These are phyloP conservation scores for Sinocyclocheilus maitianheensis DNA, from an alignment of 2,113 vertebrate genomes.

Conservation along the genomic window DNA sequence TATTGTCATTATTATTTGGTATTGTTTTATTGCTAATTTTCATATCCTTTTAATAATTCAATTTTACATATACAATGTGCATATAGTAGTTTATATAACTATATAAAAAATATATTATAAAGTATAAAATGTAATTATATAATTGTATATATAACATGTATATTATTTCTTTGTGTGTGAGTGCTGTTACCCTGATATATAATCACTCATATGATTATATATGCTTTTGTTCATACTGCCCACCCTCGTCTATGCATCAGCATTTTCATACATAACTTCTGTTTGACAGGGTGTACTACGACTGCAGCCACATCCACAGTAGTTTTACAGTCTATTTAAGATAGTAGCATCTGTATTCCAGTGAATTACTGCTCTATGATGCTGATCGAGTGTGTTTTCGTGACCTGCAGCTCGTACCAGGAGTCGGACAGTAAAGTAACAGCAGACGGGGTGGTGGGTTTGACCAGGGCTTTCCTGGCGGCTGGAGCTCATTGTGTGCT, in stretches of 20 bases:
- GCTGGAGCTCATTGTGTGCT: conserved; percentile 92
- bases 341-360: conserved; percentile 17
- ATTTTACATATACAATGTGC: too few species aligned
- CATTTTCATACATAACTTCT: not conserved
- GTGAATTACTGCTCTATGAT: not conserved
- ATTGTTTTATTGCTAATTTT: too few species aligned
- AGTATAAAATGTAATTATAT: too few species aligned
- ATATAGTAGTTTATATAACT: too few species aligned
- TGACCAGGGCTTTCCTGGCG: conserved; percentile 90
- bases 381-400: not conserved
- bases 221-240: not conserved
- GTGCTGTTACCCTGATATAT: not conserved
- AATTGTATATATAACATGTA: too few species aligned
- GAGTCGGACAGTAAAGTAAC: conserved; percentile 87
- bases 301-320: conserved; percentile 6
- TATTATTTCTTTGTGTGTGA: too few species aligned
- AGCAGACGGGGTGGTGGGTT: conserved; percentile 86
- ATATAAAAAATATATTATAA: too few species aligned
- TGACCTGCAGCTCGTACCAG: conserved; percentile 77
- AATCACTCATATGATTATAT: not conserved
- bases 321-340: conserved; percentile 25
- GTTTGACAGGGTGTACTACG: not conserved
- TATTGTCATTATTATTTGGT: too few species aligned
- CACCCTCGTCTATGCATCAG: not conserved
- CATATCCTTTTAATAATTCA: too few species aligned